phyloP scores from a whole-genome alignment of 2,888 invertebrate genomes.

The Pterostichus niger region DNA sequence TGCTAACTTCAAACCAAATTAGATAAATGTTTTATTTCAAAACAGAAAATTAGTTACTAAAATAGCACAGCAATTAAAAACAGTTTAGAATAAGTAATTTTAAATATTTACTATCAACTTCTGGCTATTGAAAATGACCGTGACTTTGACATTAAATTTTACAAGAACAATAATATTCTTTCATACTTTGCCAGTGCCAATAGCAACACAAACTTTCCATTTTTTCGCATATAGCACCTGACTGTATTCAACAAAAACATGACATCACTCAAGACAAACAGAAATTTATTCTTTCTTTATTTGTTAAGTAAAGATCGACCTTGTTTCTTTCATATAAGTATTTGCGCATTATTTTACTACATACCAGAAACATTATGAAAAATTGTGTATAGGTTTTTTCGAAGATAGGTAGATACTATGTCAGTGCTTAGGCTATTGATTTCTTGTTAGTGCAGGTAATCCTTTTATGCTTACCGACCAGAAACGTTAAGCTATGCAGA shows the following conservation, averaged over 20 bases:
- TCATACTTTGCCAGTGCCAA: too few relatives aligned
- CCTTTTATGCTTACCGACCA: conserved; percentile 55
- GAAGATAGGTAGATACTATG: conserved; percentile 42
- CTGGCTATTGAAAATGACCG: too few relatives aligned
- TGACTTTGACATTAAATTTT: too few relatives aligned
- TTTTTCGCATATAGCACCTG: neutral
- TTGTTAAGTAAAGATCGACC: neutral
- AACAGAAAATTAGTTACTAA: too few relatives aligned
- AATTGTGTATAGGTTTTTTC: conserved; percentile 15
- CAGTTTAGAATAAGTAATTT: too few relatives aligned
- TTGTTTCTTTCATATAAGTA: neutral
- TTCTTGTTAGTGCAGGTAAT: conserved; percentile 61
- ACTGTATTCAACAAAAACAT: neutral
- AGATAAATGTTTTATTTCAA: too few relatives aligned
- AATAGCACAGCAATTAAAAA: too few relatives aligned
- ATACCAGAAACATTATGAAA: conserved; percentile 18
- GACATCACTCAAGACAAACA: conserved; percentile 4
- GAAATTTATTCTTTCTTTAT: neutral
- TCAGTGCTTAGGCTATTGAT: conserved; percentile 49
- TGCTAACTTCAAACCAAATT: too few relatives aligned
- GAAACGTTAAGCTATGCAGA: conserved; percentile 39
- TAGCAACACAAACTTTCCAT: too few relatives aligned
- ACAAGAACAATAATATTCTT: too few relatives aligned
- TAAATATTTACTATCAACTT: too few relatives aligned
- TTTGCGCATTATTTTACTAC: neutral